Conservation (phyloP, 2,113 vertebrate genomes). For the Gopherus evgoodei region DNA sequence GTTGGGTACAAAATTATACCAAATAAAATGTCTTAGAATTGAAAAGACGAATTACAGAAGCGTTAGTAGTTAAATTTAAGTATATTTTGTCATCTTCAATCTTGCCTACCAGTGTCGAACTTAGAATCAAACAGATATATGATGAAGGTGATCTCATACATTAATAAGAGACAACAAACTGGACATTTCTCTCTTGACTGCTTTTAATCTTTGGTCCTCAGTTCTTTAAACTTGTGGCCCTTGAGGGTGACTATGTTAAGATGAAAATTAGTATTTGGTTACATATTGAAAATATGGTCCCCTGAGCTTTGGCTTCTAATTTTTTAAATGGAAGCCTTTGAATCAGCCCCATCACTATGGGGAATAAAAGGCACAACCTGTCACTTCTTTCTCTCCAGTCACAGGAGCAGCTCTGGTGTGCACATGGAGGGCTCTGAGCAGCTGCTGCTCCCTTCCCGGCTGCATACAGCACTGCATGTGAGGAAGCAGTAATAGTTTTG, state of each 20-base stretch:
- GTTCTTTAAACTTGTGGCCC: background rate
- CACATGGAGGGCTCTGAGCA: background rate
- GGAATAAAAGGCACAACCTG: background rate
- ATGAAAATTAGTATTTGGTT: background rate
- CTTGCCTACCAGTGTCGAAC: background rate
- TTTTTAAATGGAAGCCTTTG: background rate
- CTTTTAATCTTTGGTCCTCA: background rate
- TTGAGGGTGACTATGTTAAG: background rate
- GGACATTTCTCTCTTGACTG: too few species aligned
- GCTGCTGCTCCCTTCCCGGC: background rate
- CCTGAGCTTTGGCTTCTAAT: background rate
- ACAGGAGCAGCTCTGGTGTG: background rate
- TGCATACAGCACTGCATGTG: background rate
- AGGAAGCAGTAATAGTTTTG: accelerated
- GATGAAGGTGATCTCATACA: background rate
- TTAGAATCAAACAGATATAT: background rate
- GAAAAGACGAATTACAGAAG: background rate
- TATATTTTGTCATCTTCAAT: background rate
- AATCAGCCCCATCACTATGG: background rate
- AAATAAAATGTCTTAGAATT: background rate
- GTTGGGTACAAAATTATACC: background rate
- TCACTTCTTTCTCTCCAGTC: background rate
- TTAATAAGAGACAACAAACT: background rate
- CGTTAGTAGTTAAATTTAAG: background rate
- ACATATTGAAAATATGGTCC: background rate